Conservation (phyloP, 2,797 vertebrate genomes). For the Schizothorax lantsangensis region DNA sequence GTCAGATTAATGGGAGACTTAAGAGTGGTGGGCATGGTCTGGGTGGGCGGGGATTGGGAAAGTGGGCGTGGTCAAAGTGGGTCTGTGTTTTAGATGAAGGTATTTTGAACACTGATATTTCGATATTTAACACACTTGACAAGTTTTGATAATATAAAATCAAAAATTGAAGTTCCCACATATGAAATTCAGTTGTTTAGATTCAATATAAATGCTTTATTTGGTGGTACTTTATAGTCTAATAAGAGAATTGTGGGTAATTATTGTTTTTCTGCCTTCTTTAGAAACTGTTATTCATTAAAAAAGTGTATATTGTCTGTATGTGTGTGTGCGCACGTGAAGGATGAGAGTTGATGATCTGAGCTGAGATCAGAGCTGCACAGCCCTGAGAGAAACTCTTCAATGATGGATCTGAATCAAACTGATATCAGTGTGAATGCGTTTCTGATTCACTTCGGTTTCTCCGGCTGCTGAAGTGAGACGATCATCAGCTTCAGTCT, state of each 20-base stretch:
- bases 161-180: neutral
- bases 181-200: neutral
- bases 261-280: neutral
- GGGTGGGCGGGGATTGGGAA: no score
- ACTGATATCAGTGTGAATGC: conserved; percentile 2
- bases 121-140: neutral
- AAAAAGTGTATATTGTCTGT: no score
- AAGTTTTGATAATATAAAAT: neutral
- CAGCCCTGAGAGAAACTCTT: neutral
- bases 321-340: no score
- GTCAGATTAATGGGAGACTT: no score
- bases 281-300: neutral
- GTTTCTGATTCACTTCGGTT: neutral
- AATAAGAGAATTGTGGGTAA: neutral
- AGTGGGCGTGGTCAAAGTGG: neutral
- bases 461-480: neutral
- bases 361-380: conserved; percentile 26
- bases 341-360: neutral
- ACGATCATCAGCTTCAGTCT: neutral
- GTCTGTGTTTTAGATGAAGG: neutral
- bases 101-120: neutral
- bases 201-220: neutral
- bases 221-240: neutral
- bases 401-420: neutral
- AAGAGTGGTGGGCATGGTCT: no score